phyloP scores from a whole-genome alignment of 2,113 vertebrate genomes.

The Collichthys lucidus region DNA sequence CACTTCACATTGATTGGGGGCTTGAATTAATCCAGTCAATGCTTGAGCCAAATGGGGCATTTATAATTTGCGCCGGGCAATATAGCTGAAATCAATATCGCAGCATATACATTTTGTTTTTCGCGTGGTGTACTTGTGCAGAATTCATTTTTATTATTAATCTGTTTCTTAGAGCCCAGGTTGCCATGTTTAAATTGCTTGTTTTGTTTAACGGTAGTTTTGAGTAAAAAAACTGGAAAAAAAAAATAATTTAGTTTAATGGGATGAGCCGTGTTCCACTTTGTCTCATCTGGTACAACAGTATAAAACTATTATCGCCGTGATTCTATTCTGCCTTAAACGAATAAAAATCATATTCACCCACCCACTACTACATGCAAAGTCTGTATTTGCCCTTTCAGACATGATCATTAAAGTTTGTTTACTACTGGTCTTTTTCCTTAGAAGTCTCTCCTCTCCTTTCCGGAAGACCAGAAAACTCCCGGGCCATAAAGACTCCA shows the following conservation, averaged over 20 bases:
- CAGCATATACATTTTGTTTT: not conserved
- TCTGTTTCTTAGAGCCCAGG: too few species aligned
- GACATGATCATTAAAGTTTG: not conserved
- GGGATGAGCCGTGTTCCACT: too few species aligned
- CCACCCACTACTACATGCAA: not conserved
- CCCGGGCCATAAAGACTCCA: constrained; percentile 41
- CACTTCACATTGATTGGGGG: not conserved
- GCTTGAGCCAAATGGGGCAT: not conserved
- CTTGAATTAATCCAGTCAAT: not conserved
- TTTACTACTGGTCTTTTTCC: constrained; percentile 11
- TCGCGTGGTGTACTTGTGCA: not conserved
- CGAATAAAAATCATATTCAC: too few species aligned
- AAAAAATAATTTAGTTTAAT: too few species aligned
- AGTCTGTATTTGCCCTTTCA: not conserved
- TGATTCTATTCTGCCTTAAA: too few species aligned
- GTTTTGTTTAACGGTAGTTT: not conserved
- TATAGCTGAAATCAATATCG: constrained; percentile 8
- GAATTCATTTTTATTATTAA: too few species aligned
- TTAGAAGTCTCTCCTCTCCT: constrained; percentile 42
- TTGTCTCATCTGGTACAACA: too few species aligned
- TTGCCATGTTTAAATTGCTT: not conserved
- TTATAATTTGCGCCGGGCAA: not conserved
- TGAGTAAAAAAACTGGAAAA: too few species aligned
- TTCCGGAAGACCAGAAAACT: constrained; percentile 42
- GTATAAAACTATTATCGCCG: too few species aligned